These are phyloP conservation scores for Promerops cafer DNA, from an alignment of 2,113 vertebrate genomes.

Conservation along the genomic window DNA sequence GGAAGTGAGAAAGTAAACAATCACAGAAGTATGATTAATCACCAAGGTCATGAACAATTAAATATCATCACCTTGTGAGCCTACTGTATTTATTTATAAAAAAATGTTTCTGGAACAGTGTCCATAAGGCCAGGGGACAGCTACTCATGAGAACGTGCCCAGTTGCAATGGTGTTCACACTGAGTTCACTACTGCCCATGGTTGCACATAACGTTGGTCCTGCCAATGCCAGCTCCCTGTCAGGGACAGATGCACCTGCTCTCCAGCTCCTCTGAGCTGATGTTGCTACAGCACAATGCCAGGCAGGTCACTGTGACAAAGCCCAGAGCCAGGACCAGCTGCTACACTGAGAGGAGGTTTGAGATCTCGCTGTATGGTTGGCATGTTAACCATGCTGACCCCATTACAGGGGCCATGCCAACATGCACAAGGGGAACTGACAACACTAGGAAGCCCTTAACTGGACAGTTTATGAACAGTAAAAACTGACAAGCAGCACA, in stretches of 20 bases:
- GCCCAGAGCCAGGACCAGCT: background rate
- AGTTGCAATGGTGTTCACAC: rapidly evolving
- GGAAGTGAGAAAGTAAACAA: background rate
- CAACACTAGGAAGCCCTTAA: background rate
- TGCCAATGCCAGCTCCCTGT: background rate
- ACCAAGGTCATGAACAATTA: background rate
- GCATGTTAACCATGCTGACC: background rate
- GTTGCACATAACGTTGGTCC: rapidly evolving
- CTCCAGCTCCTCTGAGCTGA: background rate
- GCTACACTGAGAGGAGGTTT: background rate
- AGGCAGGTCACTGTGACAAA: background rate
- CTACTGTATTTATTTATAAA: background rate
- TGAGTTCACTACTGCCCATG: rapidly evolving
- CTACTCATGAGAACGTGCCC: background rate
- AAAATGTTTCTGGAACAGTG: background rate
- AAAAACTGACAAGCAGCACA: background rate
- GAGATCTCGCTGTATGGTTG: rapidly evolving
- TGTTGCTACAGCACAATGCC: background rate
- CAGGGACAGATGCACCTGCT: background rate
- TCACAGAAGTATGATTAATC: background rate
- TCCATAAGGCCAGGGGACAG: background rate
- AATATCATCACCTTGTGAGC: background rate
- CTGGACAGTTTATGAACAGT: background rate
- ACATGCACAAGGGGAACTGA: background rate
- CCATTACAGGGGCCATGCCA: background rate